Evolutionary conservation across 2,797 vertebrate genomes (phyloP), one percentile per base, ranked within the genome.

Genomic region (Podargus strigoides): DNA sequence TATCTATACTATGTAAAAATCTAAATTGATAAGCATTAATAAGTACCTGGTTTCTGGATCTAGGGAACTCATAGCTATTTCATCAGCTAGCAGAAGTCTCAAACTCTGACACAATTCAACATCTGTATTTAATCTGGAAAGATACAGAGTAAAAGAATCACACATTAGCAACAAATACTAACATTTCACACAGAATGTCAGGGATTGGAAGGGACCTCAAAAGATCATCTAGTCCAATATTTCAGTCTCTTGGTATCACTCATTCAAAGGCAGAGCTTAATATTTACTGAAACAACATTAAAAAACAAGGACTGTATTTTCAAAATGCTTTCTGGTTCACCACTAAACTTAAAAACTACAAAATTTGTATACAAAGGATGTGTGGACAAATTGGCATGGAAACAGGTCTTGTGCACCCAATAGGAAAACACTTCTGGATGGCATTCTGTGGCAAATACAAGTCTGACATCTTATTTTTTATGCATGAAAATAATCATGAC

Each of bases 91-190:
- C 82, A 99, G 93, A 86, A 96, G 97, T 93, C 98, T 98, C 74
- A 99, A 97, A 97, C 99, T 99, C 85, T 98, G 98, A 96, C 98
- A 99, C 14, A 99, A 96, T 26, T 99, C 98, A 85, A 99, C 98
- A 95, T 99, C 99, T 26, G 99, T 99, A 97, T 99, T 99, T 94
- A 99, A 97, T 91, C 99, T 99, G 94, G 77, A 91, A 96, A 97
- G 68, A 94, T 5, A 68, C 18, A 62, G 67, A 95, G 50, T 81
- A 70, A 75, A 89, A 70, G 23, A 56, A 91, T 10, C 14, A 18
- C 2, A 4, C 17, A 84, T 52, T 75, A 75, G 36, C 8, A 95
- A 82, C 22, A 56, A 42, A 70, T 11, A 73, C 14, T 21, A 77
- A 44, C 24, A 72, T 42, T 89, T 89, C 44, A 64, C n/a, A n/a